phyloP scores from a whole-genome alignment of 1,140 invertebrate genomes.

The Belonocnema kinseyi region DNA sequence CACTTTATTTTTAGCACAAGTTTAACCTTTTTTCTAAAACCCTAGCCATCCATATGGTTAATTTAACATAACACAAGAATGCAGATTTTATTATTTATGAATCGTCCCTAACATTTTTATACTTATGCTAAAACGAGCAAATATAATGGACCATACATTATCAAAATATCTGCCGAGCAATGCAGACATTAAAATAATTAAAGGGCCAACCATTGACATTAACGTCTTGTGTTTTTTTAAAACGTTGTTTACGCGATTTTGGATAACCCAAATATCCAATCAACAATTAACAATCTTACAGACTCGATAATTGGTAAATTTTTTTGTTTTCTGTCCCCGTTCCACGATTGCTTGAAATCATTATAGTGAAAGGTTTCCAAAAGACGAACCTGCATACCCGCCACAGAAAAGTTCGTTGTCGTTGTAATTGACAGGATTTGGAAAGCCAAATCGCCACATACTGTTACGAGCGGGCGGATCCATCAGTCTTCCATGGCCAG shows the following conservation, averaged over 20 bases:
- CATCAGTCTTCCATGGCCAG: conserved; percentile 88
- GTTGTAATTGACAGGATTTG: conserved; percentile 95
- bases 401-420: conserved; percentile 92
- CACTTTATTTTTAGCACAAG: no score
- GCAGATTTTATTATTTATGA: no score
- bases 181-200: conserved; percentile 4
- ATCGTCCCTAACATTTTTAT: no score
- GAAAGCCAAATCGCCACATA: conserved; percentile 95
- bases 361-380: conserved; percentile 38
- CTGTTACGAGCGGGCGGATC: conserved; percentile 93
- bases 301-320: conserved; percentile 14
- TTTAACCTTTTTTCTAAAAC: no score
- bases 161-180: neutral
- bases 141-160: neutral
- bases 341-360: neutral
- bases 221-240: neutral
- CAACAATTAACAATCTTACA: neutral
- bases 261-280: neutral
- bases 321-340: neutral
- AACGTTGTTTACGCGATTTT: conserved; percentile 16
- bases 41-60: no score
- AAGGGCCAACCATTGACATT: conserved; percentile 3
- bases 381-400: conserved; percentile 86
- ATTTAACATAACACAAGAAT: no score
- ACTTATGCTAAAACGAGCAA: no score